These are phyloP conservation scores for Osmerus mordax DNA, from an alignment of 2,113 vertebrate genomes.

Conservation along the genomic window DNA sequence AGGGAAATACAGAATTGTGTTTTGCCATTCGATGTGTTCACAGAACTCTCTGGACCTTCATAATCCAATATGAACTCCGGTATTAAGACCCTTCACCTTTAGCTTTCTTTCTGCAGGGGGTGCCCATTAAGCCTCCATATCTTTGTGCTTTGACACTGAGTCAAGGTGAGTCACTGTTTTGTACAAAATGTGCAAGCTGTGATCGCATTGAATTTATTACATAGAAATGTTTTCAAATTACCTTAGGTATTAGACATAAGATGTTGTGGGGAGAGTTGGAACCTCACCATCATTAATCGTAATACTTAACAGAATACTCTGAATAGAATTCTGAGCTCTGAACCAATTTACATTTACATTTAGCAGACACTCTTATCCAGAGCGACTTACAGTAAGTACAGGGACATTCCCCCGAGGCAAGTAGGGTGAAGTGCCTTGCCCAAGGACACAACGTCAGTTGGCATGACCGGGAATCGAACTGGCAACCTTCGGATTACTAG, in stretches of 20 bases:
- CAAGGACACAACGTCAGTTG: no score
- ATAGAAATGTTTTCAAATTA: constrained; percentile 15
- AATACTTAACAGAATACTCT: not conserved
- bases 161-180: constrained; percentile 21
- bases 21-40: no score
- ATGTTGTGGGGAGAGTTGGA: constrained; percentile 40
- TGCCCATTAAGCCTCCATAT: not conserved
- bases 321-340: no score
- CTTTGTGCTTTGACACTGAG: constrained; percentile 14
- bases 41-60: not conserved
- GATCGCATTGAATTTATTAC: constrained; percentile 29
- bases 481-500: no score
- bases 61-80: not conserved
- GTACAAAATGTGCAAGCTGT: constrained; percentile 11
- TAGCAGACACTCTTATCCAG: no score
- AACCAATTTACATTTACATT: no score
- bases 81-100: no score
- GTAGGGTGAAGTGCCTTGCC: no score
- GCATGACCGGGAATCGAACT: no score
- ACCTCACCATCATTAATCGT: constrained; percentile 31
- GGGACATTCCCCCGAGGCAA: no score
- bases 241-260: constrained; percentile 15
- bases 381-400: no score
- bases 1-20: not conserved
- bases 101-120: no score